Evolutionary conservation across 2,113 vertebrate species (phyloP).

Genomic region (Chamaetylas fuelleborni): DNA sequence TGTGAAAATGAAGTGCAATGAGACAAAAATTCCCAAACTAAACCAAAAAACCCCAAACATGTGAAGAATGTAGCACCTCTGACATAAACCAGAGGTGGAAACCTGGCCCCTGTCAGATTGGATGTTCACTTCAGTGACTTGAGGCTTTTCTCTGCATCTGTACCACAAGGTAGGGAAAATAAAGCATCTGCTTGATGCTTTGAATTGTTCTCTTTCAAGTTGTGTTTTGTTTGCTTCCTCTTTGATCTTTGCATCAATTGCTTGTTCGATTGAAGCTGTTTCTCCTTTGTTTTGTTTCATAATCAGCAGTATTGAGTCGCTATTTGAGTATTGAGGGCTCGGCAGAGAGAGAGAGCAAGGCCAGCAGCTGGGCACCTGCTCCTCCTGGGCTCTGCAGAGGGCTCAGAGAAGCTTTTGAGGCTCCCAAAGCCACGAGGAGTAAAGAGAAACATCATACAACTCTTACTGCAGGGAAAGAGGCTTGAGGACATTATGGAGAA

Average conservation of each 20-base stretch:
- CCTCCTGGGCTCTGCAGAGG: not conserved
- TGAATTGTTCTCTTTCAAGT: not conserved
- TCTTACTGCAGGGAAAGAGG: not conserved
- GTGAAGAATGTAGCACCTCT: not conserved
- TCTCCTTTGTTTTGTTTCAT: not conserved
- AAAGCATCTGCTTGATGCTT: not conserved
- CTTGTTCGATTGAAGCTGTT: not conserved
- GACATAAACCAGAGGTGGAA: not conserved
- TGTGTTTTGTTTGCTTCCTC: not conserved
- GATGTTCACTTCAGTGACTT: not conserved
- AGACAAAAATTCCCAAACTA: not conserved
- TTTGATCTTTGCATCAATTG: conserved; percentile 27
- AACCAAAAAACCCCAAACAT: not conserved
- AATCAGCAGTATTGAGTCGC: not conserved
- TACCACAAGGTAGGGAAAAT: not conserved
- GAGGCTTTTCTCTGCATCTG: not conserved
- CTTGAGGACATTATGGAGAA: not conserved
- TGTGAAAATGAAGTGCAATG: not conserved
- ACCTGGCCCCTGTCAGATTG: not conserved
- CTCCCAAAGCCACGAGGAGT: not conserved
- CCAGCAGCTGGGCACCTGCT: not conserved
- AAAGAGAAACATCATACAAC: not conserved
- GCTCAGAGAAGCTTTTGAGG: not conserved
- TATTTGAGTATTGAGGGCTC: no score
- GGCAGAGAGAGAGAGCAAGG: not conserved